phyloP scores from a whole-genome alignment of 1,140 invertebrate genomes.

The Procambarus clarkii region DNA sequence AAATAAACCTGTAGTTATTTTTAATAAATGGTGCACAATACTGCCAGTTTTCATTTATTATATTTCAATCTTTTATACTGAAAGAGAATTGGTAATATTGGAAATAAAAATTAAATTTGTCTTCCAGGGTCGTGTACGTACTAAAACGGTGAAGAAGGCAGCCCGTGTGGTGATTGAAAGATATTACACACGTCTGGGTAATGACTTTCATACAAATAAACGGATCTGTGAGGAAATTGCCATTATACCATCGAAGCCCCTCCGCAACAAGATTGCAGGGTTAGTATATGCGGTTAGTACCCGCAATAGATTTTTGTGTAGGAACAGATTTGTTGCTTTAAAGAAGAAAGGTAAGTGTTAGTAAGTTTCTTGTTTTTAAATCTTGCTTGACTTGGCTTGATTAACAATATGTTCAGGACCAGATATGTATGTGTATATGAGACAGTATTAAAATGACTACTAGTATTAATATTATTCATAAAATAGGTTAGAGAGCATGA shows the following conservation, averaged over 20 bases:
- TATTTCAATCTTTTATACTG: not conserved
- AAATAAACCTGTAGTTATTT: not conserved
- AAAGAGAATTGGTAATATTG: not conserved
- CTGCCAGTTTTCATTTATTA: not conserved
- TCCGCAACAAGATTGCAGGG: conserved; percentile 99
- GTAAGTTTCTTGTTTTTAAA: too few species aligned
- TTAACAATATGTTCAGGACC: too few species aligned
- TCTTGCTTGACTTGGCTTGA: too few species aligned
- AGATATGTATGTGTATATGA: too few species aligned
- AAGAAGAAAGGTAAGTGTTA: too few species aligned
- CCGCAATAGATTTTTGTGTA: too few species aligned
- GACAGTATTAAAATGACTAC: too few species aligned
- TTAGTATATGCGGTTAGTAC: conserved; percentile 78
- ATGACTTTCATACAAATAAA: conserved; percentile 99
- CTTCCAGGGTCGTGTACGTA: conserved; percentile 95
- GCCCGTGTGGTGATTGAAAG: conserved; percentile 99
- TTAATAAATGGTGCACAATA: not conserved
- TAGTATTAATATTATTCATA: too few species aligned
- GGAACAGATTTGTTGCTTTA: too few species aligned
- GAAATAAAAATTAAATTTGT: not conserved
- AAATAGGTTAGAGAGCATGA: too few species aligned
- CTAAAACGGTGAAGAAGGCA: conserved; percentile 99
- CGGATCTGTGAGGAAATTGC: conserved; percentile 99
- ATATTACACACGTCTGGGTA: conserved; percentile 96
- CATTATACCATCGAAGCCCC: conserved; percentile 97